Evolutionary conservation across 2,888 invertebrate species (phyloP).

Genomic region (Osmoderma eremita): DNA sequence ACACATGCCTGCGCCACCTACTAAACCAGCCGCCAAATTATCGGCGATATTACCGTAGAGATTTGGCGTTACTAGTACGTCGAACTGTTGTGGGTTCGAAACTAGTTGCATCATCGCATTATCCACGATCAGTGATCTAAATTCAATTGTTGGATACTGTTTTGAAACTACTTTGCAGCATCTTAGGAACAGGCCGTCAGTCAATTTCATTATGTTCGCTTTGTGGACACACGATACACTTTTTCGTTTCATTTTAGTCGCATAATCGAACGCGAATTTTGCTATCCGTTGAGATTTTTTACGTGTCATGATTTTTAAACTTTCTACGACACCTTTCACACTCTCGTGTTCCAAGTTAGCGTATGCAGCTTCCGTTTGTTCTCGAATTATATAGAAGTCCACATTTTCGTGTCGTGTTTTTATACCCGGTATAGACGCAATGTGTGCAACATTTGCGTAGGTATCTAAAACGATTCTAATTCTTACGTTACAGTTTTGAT

Average conservation of each 20-base stretch:
- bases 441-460: slow-evolving; percentile 91
- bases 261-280: slow-evolving; percentile 43
- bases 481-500: slow-evolving; percentile 38
- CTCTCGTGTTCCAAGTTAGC: slow-evolving; percentile 92
- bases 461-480: slow-evolving; percentile 83
- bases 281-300: slow-evolving; percentile 41
- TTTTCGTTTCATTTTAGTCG: slow-evolving; percentile 31
- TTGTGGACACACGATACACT: slow-evolving; percentile 41
- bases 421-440: slow-evolving; percentile 87
- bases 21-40: slow-evolving; percentile 91
- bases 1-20: slow-evolving; percentile 97
- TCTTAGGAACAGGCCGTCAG: slow-evolving; percentile 89
- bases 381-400: slow-evolving; percentile 92
- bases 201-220: slow-evolving; percentile 74
- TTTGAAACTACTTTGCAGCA: slow-evolving; percentile 84
- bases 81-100: slow-evolving; percentile 93
- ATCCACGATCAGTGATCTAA: slow-evolving; percentile 95
- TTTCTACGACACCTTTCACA: slow-evolving; percentile 87
- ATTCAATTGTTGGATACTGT: slow-evolving; percentile 87
- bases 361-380: slow-evolving; percentile 98
- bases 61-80: slow-evolving; percentile 96
- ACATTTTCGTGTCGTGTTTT: slow-evolving; percentile 85
- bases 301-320: slow-evolving; percentile 88
- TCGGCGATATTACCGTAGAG: slow-evolving; percentile 95
- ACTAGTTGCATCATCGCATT: slow-evolving; percentile 98